A percentile compares a stretch with the other conserved stretches of the same genome.
phyloP scores from a whole-genome alignment of 2,797 vertebrate species.

The Gallinago nigripennis region DNA sequence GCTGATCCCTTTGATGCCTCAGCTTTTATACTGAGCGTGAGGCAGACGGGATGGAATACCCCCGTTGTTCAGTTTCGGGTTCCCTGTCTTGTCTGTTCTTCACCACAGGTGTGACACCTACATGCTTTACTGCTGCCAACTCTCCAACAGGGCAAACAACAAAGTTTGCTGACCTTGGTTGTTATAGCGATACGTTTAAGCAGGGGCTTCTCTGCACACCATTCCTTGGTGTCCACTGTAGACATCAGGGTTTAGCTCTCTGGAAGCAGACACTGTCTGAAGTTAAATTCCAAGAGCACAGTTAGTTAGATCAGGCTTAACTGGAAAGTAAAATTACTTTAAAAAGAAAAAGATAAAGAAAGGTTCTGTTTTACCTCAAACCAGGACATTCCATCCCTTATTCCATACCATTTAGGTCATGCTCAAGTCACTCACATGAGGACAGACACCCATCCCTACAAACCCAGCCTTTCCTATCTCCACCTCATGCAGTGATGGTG shows the following conservation, averaged over 20 bases:
- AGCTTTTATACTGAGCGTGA: neutral
- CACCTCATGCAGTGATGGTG: fast-evolving
- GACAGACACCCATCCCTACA: neutral
- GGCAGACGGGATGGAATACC: neutral
- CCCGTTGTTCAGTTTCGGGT: neutral
- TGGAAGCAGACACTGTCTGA: neutral
- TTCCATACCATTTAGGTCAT: neutral
- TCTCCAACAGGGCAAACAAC: neutral
- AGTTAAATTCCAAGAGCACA: neutral
- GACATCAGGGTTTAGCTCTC: neutral
- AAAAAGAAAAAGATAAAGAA: neutral
- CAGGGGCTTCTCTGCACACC: neutral
- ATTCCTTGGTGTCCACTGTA: neutral
- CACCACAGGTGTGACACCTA: neutral
- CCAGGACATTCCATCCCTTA: neutral
- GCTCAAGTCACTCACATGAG: neutral
- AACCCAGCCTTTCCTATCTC: neutral
- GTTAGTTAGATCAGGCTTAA: neutral
- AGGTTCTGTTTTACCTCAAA: neutral
- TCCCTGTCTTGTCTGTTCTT: neutral
- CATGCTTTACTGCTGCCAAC: neutral
- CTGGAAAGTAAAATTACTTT: neutral
- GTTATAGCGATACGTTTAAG: neutral
- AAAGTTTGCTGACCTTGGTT: neutral
- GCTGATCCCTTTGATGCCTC: neutral